Conservation (phyloP, 2,888 invertebrate species). For the Drosophila barbarae region DNA sequence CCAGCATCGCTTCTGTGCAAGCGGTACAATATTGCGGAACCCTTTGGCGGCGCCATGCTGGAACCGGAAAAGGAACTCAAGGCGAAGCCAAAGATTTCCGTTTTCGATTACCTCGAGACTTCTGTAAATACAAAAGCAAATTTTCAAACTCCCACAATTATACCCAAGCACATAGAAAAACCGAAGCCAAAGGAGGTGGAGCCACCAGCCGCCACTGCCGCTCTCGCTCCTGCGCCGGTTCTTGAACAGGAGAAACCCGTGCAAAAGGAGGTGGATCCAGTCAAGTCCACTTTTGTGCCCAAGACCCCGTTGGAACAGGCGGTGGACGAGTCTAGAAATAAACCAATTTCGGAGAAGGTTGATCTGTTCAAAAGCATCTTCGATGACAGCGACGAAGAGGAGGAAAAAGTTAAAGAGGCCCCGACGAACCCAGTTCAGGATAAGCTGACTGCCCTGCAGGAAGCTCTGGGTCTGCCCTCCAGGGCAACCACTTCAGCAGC, state of each 20-base stretch:
- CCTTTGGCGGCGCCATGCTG: conserved; percentile 82
- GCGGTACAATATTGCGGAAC: conserved; percentile 95
- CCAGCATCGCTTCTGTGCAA: conserved; percentile 92
- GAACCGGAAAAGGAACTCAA: conserved; percentile 67
- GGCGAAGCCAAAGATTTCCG: conserved; percentile 82
- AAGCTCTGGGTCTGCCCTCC: conserved; percentile 42
- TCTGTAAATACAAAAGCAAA: conserved; percentile 82
- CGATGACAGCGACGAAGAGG: conserved; percentile 87
- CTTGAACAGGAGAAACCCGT: conserved; percentile 1
- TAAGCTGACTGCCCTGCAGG: conserved; percentile 43
- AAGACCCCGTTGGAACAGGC: conserved; percentile 76
- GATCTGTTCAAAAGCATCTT: conserved; percentile 96
- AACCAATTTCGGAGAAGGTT: conserved; percentile 82
- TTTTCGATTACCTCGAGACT: conserved; percentile 88
- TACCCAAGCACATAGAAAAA: conserved; percentile 74
- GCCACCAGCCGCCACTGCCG: not conserved
- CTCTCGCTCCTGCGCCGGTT: not conserved
- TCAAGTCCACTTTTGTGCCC: conserved; percentile 57
- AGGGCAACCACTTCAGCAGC: conserved; percentile 64
- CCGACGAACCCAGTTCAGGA: conserved; percentile 49
- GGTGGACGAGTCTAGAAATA: conserved; percentile 70
- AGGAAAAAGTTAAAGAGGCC: conserved; percentile 70
- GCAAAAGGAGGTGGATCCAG: not conserved
- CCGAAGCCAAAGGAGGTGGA: conserved; percentile 18
- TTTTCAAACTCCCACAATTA: conserved; percentile 80